phyloP scores from a whole-genome alignment of 1,140 invertebrate genomes.

The Pogonus chalceus region DNA sequence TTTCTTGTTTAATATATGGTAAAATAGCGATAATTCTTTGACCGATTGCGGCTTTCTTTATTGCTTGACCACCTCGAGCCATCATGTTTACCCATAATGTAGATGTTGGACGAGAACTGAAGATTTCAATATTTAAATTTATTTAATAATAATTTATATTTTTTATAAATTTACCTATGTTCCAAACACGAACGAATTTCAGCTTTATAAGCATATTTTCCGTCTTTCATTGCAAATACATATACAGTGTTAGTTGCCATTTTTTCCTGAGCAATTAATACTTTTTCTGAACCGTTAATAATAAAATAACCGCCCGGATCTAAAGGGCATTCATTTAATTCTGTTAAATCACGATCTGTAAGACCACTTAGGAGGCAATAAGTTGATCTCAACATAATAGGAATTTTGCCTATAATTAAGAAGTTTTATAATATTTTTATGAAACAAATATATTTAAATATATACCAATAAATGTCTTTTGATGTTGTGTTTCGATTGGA shows the following conservation, averaged over 20 bases:
- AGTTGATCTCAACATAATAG: constrained; percentile 96
- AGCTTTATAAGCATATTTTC: constrained; percentile 95
- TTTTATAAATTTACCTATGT: constrained; percentile 40
- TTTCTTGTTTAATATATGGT: constrained; percentile 98
- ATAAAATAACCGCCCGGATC: constrained; percentile 97
- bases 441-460: background rate
- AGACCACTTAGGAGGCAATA: constrained; percentile 90
- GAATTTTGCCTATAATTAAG: constrained; percentile 67
- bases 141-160: too few relatives aligned
- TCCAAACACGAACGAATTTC: constrained; percentile 95
- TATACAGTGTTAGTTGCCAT: constrained; percentile 99
- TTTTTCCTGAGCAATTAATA: constrained; percentile 96
- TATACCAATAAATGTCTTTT: constrained; percentile 92
- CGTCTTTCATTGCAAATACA: constrained; percentile 97
- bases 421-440: background rate
- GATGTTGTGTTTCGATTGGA: constrained; percentile 84
- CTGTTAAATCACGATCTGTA: constrained; percentile 95
- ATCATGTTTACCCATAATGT: constrained; percentile 99
- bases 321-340: constrained; percentile 96
- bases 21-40: constrained; percentile 95
- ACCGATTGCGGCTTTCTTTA: constrained; percentile 95
- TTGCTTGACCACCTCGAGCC: constrained; percentile 88
- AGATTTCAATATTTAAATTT: background rate
- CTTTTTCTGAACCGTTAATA: constrained; percentile 93
- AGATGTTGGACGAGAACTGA: constrained; percentile 78